Base-by-base conservation (phyloP, 1,140 invertebrate species). In the Euura lappo region DNA sequence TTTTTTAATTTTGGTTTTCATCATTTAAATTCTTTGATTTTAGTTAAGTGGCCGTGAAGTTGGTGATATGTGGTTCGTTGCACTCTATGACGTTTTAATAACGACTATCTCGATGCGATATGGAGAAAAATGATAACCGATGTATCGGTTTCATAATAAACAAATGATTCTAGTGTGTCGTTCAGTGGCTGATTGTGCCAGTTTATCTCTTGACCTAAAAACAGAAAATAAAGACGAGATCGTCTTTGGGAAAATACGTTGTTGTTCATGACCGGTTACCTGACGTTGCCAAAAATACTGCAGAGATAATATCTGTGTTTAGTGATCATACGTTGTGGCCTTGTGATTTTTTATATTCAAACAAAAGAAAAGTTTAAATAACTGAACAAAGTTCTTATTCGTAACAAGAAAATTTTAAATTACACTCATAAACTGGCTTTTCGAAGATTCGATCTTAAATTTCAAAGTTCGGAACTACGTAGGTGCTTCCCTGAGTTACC, bases 61-160 rank as follows among this genome's bases (percentile, higher is more conserved):
- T 71, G 70, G 70, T 71, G 70, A 42, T 28, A 28, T 71, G 70
- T 71, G 70, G 28, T 71, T 64, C 64, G 70, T 71, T 71, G 28
- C 28, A 10, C 8, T 71, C 47, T n/a, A 71, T n/a, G 13, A 60
- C 13, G 51, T 60, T 60, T 60, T 60, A 60, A 28, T 11, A 11
- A 60, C 51, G 51, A 8, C 51, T 8, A 60, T 60, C 51, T 60
- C 51, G 13, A 60, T 60, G 28, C 28, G 28, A 28, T 28, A 3
- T 60, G 4, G 13, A 11, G 51, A 60, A 8, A 60, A n/a, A 60
- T 60, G 51, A 4, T 11, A 60, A 60, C 10, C 3, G 51, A 60
- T 11, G 13, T 60, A 60, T n/a, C 8, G 13, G 51, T 60, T 60
- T 60, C 13, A 60, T 11, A 60, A 60, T 2, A 60, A 60, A 60